Evolutionary conservation across 2,113 vertebrate genomes (phyloP).

Genomic region (Orientallactaga bullata): DNA sequence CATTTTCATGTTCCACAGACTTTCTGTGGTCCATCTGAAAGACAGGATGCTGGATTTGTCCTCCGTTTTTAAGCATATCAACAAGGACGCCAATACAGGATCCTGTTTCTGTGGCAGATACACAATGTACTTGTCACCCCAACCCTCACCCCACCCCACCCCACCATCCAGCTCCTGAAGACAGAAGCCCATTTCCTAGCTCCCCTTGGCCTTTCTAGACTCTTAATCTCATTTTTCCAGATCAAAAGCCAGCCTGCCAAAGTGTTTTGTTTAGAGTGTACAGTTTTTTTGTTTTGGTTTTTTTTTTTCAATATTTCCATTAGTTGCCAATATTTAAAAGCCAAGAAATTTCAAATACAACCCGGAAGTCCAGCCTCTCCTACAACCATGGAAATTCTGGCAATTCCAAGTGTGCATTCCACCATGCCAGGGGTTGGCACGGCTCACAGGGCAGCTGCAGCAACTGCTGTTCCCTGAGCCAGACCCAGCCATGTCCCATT

Average conservation of each 20-base stretch:
- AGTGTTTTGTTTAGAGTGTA: conserved; percentile 25
- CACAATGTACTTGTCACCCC: rapidly evolving
- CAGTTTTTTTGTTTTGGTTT: background rate
- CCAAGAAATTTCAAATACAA: background rate
- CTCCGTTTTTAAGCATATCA: conserved; percentile 6
- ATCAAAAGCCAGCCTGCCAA: background rate
- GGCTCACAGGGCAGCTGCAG: background rate
- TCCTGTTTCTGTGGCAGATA: background rate
- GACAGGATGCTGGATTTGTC: background rate
- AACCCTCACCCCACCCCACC: too few relatives aligned
- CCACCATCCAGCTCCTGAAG: background rate
- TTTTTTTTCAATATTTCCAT: background rate
- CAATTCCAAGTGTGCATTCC: background rate
- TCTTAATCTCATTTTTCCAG: background rate
- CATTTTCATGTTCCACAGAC: background rate
- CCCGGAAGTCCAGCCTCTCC: background rate
- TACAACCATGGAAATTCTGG: background rate
- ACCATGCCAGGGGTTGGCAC: background rate
- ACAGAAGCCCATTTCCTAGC: background rate
- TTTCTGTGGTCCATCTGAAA: background rate
- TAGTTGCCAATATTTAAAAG: conserved; percentile 31
- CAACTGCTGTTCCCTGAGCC: conserved; percentile 28
- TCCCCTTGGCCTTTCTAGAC: too few relatives aligned
- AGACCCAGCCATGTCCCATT: background rate
- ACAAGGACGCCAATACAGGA: background rate